Percentiles rank a stretch among this genome's conserved stretches.
Conservation (phyloP, 2,888 invertebrate species). For the Oscheius onirici region DNA sequence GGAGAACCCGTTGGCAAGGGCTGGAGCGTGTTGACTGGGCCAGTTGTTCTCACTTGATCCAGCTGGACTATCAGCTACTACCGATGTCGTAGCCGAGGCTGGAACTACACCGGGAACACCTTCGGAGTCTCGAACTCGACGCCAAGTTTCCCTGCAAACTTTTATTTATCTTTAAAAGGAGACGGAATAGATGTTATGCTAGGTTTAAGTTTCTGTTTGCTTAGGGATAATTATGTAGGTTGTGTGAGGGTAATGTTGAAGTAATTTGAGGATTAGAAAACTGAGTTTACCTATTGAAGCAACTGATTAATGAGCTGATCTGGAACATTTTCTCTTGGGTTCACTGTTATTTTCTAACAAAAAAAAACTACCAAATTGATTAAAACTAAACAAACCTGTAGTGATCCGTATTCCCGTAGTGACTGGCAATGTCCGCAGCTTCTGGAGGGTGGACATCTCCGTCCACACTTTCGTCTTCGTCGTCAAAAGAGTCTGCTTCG, state of each 20-base stretch:
- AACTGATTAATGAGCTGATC: no score
- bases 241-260: no score
- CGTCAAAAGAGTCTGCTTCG: conserved; percentile 50
- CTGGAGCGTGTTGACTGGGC: conserved; percentile 37
- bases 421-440: conserved; percentile 50
- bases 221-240: no score
- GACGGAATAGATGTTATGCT: background rate
- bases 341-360: no score
- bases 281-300: background rate
- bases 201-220: background rate
- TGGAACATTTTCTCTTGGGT: no score
- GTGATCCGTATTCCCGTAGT: conserved; percentile 53
- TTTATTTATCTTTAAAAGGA: background rate
- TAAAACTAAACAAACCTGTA: conserved; percentile 35
- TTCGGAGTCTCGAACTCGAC: conserved; percentile 48
- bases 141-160: conserved; percentile 50
- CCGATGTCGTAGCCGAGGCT: conserved; percentile 5
- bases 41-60: conserved; percentile 34
- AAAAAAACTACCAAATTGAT: no score
- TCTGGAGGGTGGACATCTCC: conserved; percentile 29
- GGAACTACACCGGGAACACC: conserved; percentile 23
- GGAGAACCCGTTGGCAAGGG: conserved; percentile 50
- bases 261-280: background rate
- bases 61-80: conserved; percentile 26
- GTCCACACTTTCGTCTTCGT: conserved; percentile 46